Percentiles rank a stretch among this genome's conserved stretches.
Conservation (phyloP, 53 echinoderm and acorn worm species). For the Zoroaster sp. region DNA sequence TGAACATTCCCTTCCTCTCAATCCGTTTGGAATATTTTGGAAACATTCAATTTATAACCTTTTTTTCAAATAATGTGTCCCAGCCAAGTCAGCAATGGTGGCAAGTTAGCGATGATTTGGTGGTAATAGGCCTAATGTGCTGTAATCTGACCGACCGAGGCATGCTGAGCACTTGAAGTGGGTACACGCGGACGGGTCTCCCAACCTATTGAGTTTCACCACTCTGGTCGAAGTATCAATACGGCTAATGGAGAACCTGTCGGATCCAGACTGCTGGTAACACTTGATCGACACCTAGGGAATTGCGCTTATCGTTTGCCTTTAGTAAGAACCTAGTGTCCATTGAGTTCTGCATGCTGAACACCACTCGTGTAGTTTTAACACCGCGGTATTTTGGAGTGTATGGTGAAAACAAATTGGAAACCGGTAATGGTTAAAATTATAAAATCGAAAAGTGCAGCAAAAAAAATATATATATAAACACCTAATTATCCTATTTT, state of each 20-base stretch:
- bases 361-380: too few species aligned
- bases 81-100: neutral
- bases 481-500: too few species aligned
- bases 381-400: too few species aligned
- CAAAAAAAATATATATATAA: too few species aligned
- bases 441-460: too few species aligned
- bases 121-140: slow-evolving; percentile 21
- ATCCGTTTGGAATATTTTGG: neutral
- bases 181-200: neutral
- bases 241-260: slow-evolving; percentile 18
- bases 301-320: too few species aligned
- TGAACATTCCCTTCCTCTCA: neutral
- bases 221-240: neutral
- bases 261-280: neutral
- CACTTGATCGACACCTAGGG: neutral
- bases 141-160: neutral
- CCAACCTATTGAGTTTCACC: slow-evolving; percentile 20
- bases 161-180: slow-evolving; percentile 13
- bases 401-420: too few species aligned
- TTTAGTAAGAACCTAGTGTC: too few species aligned
- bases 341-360: too few species aligned
- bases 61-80: too few species aligned
- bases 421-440: too few species aligned
- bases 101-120: neutral
- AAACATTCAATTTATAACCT: neutral